phyloP scores from a whole-genome alignment of 2,797 vertebrate genomes.

The Fringilla coelebs region DNA sequence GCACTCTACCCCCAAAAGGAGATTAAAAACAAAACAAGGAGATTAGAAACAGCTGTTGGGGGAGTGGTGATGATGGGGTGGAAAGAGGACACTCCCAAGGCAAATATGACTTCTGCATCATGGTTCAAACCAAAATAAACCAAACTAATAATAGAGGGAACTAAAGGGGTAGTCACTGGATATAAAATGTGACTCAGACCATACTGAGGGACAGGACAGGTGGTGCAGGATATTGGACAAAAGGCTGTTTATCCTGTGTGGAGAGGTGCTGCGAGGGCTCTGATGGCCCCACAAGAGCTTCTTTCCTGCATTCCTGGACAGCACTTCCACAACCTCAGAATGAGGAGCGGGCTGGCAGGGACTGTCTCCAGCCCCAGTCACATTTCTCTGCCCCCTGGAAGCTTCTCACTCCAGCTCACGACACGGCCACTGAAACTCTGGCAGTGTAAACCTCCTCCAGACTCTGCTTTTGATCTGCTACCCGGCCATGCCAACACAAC shows the following conservation, averaged over 20 bases:
- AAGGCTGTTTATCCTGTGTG: not conserved
- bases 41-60: slow-evolving; percentile 35
- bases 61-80: not conserved
- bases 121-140: slow-evolving; percentile 56
- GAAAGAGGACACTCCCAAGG: slow-evolving; percentile 44
- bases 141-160: slow-evolving; percentile 39
- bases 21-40: slow-evolving; percentile 45
- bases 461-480: not conserved
- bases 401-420: not conserved
- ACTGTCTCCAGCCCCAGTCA: not conserved
- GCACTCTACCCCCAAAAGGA: not conserved
- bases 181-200: slow-evolving; percentile 9
- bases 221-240: not conserved
- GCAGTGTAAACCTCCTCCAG: not conserved
- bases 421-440: not conserved
- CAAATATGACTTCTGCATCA: slow-evolving; percentile 36
- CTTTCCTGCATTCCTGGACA: not conserved
- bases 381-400: not conserved
- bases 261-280: not conserved
- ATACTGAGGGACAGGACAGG: not conserved
- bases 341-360: fast-evolving
- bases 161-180: not conserved
- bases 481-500: not conserved
- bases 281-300: not conserved
- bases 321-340: not conserved